Evolutionary conservation across 2,888 invertebrate species (phyloP), one percentile per base, ranked within the genome.

Genomic region (Epistrophella euchroma): DNA sequence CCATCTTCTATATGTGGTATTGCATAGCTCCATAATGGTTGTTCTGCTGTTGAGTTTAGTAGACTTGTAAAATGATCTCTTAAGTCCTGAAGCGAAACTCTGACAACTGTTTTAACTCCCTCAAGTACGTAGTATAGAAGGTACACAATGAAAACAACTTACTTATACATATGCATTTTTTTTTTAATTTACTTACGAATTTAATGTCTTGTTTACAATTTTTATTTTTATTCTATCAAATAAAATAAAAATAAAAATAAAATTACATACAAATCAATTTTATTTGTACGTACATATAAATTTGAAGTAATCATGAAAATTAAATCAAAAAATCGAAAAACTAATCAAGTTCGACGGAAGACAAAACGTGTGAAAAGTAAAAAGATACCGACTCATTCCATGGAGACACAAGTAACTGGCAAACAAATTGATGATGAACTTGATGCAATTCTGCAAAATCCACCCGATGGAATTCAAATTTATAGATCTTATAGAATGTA

Each of bases 341-440:
- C 2, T 5, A 50, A 17, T 35, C 13, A 28, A 60, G 43, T 25
- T 28, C 71, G 52, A 0, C 66, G 60, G 0, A 75, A 52, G 28
- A 40, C 71, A 19, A 76, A 80, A 47, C 75, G 52, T 35, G 5
- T 25, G 11, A 58, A 52, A 25, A 35, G n/a, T 7, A 64, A 11
- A 17, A 84, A 58, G 25, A 15, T 1, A 25, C 2, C 10, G 2
- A 56, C 47, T 10, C 58, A 62, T 17, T 45, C 58, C 4, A 68
- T 72, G 22, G 43, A 55, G 37, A 80, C 75, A 22, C 80, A 80
- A 80, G 84, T 72, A 28, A n/a, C 22, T 4, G 84, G 84, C 15
- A 45, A 25, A 15, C 71, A 72, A 76, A 85, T 85, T 32, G 84
- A 85, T 15, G 19, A 76, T 11, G 80, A 80, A 17, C 80, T 85